Evolutionary conservation across 2,113 vertebrate genomes (phyloP).

Genomic region (Scortum barcoo): DNA sequence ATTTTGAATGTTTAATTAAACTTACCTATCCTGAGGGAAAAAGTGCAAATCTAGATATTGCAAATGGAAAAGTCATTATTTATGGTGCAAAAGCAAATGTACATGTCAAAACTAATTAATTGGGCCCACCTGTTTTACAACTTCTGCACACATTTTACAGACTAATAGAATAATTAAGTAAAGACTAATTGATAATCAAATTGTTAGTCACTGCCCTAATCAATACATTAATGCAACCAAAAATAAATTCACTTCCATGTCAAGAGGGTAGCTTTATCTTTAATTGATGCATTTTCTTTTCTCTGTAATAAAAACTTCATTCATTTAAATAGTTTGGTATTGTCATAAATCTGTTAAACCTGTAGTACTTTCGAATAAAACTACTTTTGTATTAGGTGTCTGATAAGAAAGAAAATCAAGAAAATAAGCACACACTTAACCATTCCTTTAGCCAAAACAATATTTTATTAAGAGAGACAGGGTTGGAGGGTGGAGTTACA

Average conservation of each 20-base stretch:
- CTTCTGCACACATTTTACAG: too few species aligned
- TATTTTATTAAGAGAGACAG: constrained; percentile 83
- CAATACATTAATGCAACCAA: neutral
- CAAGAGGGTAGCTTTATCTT: neutral
- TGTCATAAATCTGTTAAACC: constrained; percentile 1
- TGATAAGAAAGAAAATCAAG: neutral
- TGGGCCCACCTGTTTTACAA: too few species aligned
- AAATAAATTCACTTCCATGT: neutral
- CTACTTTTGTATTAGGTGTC: neutral
- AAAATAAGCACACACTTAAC: constrained; percentile 7
- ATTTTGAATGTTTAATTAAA: neutral
- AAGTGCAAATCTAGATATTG: too few species aligned
- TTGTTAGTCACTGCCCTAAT: neutral
- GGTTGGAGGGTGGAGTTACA: constrained; percentile 79
- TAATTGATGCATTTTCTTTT: constrained; percentile 16
- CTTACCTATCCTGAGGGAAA: too few species aligned
- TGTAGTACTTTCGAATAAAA: constrained; percentile 45
- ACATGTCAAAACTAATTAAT: too few species aligned
- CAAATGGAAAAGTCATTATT: too few species aligned
- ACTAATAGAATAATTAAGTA: too few species aligned
- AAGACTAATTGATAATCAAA: neutral
- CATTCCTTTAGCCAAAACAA: constrained; percentile 79
- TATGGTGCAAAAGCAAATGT: too few species aligned
- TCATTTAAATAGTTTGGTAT: neutral
- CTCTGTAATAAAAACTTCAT: constrained; percentile 22